Percentiles rank a stretch among this genome's conserved stretches.
These are phyloP conservation scores for Bubo blakistoni DNA, from an alignment of 2,113 vertebrate species.

Conservation along the genomic window DNA sequence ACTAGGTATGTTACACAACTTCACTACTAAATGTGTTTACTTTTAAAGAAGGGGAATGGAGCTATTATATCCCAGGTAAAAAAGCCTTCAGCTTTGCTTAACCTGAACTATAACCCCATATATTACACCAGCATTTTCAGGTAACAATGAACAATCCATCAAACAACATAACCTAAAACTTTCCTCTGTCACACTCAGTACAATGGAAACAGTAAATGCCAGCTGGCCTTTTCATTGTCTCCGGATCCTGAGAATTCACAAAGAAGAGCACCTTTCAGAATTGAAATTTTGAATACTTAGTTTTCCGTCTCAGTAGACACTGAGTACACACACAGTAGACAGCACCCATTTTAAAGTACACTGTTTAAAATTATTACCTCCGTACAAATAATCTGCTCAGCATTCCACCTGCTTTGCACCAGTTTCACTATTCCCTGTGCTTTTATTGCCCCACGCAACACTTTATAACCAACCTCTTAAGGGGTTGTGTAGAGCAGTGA, in stretches of 20 bases:
- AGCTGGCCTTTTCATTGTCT: not conserved
- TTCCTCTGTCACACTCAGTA: not conserved
- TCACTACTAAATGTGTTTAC: not conserved
- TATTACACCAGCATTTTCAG: not conserved
- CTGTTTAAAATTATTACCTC: conserved; percentile 8
- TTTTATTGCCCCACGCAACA: not conserved
- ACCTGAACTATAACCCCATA: not conserved
- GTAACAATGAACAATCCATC: conserved; percentile 22
- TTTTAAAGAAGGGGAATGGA: not conserved
- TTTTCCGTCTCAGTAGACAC: not conserved
- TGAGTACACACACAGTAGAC: not conserved
- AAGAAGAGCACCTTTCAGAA: not conserved
- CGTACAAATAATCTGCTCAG: not conserved
- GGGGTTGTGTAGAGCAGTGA: not conserved
- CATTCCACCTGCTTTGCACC: not conserved
- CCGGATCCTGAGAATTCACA: not conserved
- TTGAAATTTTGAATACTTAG: not conserved
- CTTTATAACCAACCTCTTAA: not conserved
- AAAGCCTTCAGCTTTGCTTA: conserved; percentile 22
- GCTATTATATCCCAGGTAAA: not conserved
- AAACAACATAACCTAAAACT: not conserved
- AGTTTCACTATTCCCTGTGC: not conserved
- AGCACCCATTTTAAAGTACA: not conserved
- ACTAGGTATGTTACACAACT: not conserved
- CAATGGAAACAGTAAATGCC: not conserved